These are phyloP conservation scores for Tipula lateralis DNA, from an alignment of 2,888 invertebrate species.

Conservation along the genomic window DNA sequence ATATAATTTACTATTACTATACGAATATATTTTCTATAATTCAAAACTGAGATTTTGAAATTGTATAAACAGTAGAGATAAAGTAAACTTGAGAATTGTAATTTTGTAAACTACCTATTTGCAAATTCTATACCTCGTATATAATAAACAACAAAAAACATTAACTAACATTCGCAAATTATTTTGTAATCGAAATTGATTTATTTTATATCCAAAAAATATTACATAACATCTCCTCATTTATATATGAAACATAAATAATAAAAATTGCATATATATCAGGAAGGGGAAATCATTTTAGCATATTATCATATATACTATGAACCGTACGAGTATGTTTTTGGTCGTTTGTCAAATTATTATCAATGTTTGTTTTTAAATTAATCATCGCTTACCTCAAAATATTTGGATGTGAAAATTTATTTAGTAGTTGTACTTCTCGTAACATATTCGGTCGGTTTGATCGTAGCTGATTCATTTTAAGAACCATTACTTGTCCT, in stretches of 20 bases:
- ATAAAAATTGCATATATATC: neutral
- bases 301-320: neutral
- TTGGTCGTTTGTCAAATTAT: neutral
- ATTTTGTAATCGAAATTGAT: neutral
- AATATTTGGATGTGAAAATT: conserved; percentile 90
- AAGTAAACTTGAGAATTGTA: neutral
- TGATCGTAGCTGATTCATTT: conserved; percentile 90
- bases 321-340: neutral
- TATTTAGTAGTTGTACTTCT: conserved; percentile 95
- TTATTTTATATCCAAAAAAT: neutral
- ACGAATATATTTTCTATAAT: neutral
- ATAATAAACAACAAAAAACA: neutral
- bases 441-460: conserved; percentile 94
- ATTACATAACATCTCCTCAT: neutral
- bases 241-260: neutral
- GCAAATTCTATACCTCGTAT: neutral
- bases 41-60: neutral
- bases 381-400: conserved; percentile 63
- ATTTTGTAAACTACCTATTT: neutral
- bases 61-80: neutral
- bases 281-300: neutral
- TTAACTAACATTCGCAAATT: neutral
- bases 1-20: neutral
- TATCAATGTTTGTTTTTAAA: neutral
- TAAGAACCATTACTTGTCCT: conserved; percentile 93